Conservation (phyloP, 2,888 invertebrate genomes). For the Tanytarsus gracilentus region DNA sequence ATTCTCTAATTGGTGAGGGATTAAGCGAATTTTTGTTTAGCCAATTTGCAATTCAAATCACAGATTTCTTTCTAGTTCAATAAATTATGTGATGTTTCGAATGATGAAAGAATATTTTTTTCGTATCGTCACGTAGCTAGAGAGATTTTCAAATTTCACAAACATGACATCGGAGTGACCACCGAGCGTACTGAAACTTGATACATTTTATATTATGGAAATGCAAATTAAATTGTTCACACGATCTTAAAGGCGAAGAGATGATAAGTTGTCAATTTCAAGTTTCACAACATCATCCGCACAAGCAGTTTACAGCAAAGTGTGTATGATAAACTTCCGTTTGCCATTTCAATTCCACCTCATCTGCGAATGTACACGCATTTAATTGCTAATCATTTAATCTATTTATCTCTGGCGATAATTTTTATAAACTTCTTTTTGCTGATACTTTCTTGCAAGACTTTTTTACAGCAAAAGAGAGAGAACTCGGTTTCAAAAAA, state of each 20-base stretch:
- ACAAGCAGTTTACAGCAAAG: not conserved
- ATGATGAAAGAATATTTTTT: too few relatives aligned
- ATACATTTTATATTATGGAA: conserved; percentile 4
- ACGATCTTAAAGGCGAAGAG: conserved; percentile 13
- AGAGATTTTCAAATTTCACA: too few relatives aligned
- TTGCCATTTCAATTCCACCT: not conserved
- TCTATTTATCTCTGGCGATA: not conserved
- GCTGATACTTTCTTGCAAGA: too few relatives aligned
- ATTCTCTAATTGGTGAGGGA: conserved; percentile 2
- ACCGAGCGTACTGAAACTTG: not conserved
- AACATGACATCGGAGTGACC: not conserved
- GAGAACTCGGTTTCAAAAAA: too few relatives aligned
- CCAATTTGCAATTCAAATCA: conserved; percentile 11
- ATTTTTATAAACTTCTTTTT: too few relatives aligned
- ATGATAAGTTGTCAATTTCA: conserved; percentile 12
- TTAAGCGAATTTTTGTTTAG: not conserved
- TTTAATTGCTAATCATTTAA: conserved; percentile 4
- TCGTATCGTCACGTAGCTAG: too few relatives aligned
- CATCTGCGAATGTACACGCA: too few relatives aligned
- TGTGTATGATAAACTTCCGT: conserved; percentile 13
- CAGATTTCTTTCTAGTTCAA: not conserved
- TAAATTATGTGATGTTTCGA: too few relatives aligned
- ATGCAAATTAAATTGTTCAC: conserved; percentile 27
- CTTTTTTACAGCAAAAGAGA: too few relatives aligned
- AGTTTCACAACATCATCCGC: conserved; percentile 3